Percentiles rank a stretch among this genome's conserved stretches.
Evolutionary conservation across 1,140 invertebrate genomes (phyloP).

Genomic region (Nautilus pompilius): DNA sequence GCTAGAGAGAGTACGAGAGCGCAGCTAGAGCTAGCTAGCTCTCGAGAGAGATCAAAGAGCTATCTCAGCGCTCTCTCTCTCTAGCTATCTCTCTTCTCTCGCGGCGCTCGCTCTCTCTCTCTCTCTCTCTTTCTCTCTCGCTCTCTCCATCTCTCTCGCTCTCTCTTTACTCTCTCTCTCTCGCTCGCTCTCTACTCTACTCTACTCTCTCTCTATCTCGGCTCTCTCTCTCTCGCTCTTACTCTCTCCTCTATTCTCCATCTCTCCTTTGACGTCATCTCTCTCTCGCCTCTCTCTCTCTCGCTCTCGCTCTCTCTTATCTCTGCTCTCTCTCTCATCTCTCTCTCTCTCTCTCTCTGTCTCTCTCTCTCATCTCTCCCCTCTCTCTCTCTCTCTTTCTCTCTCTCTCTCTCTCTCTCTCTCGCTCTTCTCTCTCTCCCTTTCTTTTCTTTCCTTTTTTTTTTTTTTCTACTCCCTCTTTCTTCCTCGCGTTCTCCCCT

Average conservation of each 20-base stretch:
- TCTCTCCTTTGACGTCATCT: not conserved
- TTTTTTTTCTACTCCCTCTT: constrained; percentile 15
- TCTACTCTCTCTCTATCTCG: not conserved
- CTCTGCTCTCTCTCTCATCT: not conserved
- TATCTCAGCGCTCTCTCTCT: not conserved
- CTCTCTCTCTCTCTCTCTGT: not conserved
- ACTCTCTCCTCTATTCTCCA: not conserved
- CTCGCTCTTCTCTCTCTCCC: not conserved
- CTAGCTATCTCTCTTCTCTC: not conserved
- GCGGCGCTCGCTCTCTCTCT: not conserved
- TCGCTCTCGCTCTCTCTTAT: not conserved
- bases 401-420: not conserved
- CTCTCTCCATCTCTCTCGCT: not conserved
- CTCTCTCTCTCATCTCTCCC: not conserved
- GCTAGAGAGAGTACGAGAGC: no score
- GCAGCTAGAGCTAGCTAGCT: no score
- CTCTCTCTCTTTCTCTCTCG: not conserved
- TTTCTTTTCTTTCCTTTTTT: not conserved
- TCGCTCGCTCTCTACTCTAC: not conserved
- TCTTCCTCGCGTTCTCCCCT: not conserved
- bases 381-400: not conserved
- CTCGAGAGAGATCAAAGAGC: no score
- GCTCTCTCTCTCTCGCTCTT: not conserved
- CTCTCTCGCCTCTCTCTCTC: not conserved
- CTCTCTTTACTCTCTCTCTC: not conserved